Base-by-base conservation (phyloP, 2,113 vertebrate genomes). In the Prochilodus magdalenae region DNA sequence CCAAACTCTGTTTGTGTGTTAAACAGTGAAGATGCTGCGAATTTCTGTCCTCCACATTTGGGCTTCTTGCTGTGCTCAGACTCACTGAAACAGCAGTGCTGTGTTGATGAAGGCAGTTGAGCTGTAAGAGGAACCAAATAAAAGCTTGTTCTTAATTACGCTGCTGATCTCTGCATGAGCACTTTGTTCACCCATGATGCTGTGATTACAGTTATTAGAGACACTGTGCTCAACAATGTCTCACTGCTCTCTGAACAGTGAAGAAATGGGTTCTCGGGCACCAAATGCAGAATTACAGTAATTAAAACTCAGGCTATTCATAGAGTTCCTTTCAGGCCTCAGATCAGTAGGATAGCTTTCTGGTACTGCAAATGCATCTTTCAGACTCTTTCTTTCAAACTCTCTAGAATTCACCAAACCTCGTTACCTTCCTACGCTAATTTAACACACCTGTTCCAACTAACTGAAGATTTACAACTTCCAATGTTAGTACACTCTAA, bases 171-270 rank as follows among this genome's bases (percentile, higher is more conserved):
- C n/a, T 20, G 27, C 80, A 78, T 75, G 33, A 73, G 85, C 16
- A 78, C 72, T 85, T 84, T 84, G 79, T 82, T 75, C 71, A 76
- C 2, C 24, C n/a, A 16, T 62, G 53, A 78, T 57, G 84, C 66
- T 83, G 77, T 90, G 86, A 82, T 85, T 79, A 82, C 75, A 65
- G 75, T 75, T 67, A 85, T 85, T 79, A 40, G 83, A 72, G 71
- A 47, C 71, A 47, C 2, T 11, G 22, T 66, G 49, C 71, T 73
- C 40, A 27, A 44, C 51, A n/a, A 62, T 51, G 69, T 24, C 18
- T 81, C 62, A 27, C 27, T 66, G 70, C 20, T 40, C 60, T 65
- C 59, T 66, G 79, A 81, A 55, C 55, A 74, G 67, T 47, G 30
- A 24, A 40, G 10, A 16, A 79, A 18, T 8, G n/a, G 13, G 8